Conservation (phyloP, 2,797 vertebrate species). For the Neomorphus geoffroyi region DNA sequence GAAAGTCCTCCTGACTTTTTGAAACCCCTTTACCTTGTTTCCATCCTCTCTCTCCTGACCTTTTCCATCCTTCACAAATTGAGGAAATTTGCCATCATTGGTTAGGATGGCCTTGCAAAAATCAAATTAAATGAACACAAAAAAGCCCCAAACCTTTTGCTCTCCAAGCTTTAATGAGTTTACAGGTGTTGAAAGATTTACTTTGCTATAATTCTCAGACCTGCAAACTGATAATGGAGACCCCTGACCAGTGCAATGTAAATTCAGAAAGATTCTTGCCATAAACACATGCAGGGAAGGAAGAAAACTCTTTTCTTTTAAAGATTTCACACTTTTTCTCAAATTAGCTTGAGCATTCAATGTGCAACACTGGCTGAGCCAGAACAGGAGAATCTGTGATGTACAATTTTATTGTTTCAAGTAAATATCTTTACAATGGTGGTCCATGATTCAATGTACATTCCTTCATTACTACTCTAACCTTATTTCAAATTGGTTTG, state of each 20-base stretch:
- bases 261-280: slow-evolving; percentile 75
- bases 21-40: slow-evolving; percentile 47
- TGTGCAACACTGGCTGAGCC: slow-evolving; percentile 59
- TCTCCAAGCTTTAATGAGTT: slow-evolving; percentile 74
- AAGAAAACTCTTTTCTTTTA: slow-evolving; percentile 53
- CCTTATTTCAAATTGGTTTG: slow-evolving; percentile 89
- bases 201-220: slow-evolving; percentile 76
- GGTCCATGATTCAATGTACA: slow-evolving; percentile 69
- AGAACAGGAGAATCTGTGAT: slow-evolving; percentile 55
- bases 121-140: slow-evolving; percentile 49
- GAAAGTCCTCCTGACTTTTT: slow-evolving; percentile 40
- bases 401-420: slow-evolving; percentile 74
- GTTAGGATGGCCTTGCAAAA: slow-evolving; percentile 74
- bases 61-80: slow-evolving; percentile 32
- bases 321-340: slow-evolving; percentile 72
- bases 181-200: slow-evolving; percentile 78
- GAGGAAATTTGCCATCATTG: slow-evolving; percentile 66
- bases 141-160: slow-evolving; percentile 65
- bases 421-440: slow-evolving; percentile 74
- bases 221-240: slow-evolving; percentile 78
- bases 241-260: slow-evolving; percentile 75
- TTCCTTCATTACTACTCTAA: slow-evolving; percentile 76
- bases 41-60: background rate
- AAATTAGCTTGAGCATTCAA: slow-evolving; percentile 75
- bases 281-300: slow-evolving; percentile 62